Evolutionary conservation across 2,113 vertebrate genomes (phyloP).

Genomic region (Oriolus oriolus): DNA sequence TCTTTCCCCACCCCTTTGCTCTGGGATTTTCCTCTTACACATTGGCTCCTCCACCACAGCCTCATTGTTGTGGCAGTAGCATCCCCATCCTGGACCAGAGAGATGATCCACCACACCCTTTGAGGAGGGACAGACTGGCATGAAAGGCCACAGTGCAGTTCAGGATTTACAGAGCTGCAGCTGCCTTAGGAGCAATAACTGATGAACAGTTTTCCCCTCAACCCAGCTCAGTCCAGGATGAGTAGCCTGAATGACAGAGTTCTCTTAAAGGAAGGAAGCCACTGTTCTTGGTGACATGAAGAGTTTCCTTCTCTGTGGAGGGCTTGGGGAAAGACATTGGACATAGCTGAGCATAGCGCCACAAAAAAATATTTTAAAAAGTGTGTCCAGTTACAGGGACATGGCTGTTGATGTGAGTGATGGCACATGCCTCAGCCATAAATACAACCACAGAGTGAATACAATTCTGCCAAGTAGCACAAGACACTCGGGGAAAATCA

Average conservation of each 20-base stretch:
- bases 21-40: background rate
- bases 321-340: background rate
- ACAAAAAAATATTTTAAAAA: background rate
- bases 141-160: background rate
- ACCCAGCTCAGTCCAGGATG: background rate
- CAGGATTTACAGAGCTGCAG: background rate
- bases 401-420: background rate
- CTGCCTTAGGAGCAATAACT: background rate
- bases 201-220: background rate
- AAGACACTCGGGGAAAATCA: background rate
- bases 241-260: background rate
- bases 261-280: background rate
- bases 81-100: background rate
- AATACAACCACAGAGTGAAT: background rate
- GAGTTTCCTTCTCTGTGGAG: background rate
- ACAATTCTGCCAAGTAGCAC: background rate
- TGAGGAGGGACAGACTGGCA: no score
- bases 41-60: fast-evolving
- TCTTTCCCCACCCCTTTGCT: background rate
- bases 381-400: background rate
- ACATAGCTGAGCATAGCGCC: background rate
- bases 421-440: background rate
- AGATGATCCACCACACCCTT: no score
- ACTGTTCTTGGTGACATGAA: background rate
- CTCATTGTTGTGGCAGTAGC: background rate